A percentile compares a stretch with the other conserved stretches of the same genome.
phyloP scores from a whole-genome alignment of 2,113 vertebrate species.

The Galemys pyrenaicus region DNA sequence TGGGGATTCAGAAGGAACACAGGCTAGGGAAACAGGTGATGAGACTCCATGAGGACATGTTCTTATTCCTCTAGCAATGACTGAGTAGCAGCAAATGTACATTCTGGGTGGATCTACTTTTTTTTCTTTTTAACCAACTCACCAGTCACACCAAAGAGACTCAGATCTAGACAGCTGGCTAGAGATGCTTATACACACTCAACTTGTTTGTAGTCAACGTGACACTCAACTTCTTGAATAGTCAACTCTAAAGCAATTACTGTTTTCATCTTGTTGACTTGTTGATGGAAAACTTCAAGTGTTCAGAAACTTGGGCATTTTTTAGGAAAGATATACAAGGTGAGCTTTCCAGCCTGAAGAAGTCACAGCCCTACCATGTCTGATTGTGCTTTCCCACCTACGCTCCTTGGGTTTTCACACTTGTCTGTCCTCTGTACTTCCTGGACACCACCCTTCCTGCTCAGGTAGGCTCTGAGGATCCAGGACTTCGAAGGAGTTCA shows the following conservation, averaged over 20 bases:
- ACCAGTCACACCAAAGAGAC: not conserved
- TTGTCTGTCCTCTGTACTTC: not conserved
- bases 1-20: not conserved
- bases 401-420: not conserved
- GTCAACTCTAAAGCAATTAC: not conserved
- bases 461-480: not conserved
- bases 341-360: not conserved
- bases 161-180: not conserved
- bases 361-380: fast-evolving
- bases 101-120: not conserved
- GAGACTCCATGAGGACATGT: not conserved
- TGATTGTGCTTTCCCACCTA: not conserved
- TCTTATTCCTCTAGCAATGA: not conserved
- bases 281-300: not conserved
- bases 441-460: not conserved
- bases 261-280: not conserved
- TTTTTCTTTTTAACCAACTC: not conserved
- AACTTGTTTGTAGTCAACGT: not conserved
- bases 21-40: not conserved
- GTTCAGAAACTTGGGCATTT: not conserved
- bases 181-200: not conserved
- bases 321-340: not conserved
- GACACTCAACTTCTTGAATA: not conserved
- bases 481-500: not conserved
- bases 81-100: not conserved